A percentile compares a stretch with the other conserved stretches of the same genome.
Evolutionary conservation across 2,113 vertebrate species (phyloP).

Genomic region (Nycticebus coucang): DNA sequence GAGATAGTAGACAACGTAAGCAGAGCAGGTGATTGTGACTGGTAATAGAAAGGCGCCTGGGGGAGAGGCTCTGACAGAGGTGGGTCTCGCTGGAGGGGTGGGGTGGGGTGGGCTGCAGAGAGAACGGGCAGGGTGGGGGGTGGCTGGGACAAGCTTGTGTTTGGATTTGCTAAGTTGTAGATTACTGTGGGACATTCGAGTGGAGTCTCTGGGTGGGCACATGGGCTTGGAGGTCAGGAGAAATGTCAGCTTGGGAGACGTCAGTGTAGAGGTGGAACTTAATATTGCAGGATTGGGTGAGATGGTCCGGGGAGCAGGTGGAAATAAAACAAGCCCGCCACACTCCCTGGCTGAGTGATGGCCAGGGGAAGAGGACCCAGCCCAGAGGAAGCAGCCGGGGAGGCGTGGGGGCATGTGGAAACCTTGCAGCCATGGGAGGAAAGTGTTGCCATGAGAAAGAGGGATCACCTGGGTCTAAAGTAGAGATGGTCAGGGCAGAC

Average conservation of each 20-base stretch:
- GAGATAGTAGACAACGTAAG: neutral
- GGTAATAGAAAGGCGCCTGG: neutral
- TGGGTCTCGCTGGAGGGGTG: neutral
- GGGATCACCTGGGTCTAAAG: neutral
- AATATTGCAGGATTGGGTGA: neutral
- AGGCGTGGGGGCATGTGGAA: neutral
- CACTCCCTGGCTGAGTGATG: neutral
- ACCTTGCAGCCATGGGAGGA: neutral
- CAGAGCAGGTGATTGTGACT: neutral
- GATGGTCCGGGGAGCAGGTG: neutral
- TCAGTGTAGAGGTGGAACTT: neutral
- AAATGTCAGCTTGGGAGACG: neutral
- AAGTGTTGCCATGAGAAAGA: neutral
- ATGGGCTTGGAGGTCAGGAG: neutral
- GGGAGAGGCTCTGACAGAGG: neutral
- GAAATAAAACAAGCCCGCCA: neutral
- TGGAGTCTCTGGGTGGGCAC: neutral
- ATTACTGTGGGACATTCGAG: neutral
- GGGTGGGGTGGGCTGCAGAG: neutral
- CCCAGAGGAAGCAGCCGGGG: neutral
- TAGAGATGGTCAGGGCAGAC: neutral
- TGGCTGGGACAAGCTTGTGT: too few relatives aligned
- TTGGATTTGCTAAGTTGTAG: neutral
- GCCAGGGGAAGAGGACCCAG: neutral
- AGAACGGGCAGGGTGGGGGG: neutral